Evolutionary conservation across 2,888 invertebrate species (phyloP), one percentile per base, ranked within the genome.

Genomic region (Polydrusus tereticollis): DNA sequence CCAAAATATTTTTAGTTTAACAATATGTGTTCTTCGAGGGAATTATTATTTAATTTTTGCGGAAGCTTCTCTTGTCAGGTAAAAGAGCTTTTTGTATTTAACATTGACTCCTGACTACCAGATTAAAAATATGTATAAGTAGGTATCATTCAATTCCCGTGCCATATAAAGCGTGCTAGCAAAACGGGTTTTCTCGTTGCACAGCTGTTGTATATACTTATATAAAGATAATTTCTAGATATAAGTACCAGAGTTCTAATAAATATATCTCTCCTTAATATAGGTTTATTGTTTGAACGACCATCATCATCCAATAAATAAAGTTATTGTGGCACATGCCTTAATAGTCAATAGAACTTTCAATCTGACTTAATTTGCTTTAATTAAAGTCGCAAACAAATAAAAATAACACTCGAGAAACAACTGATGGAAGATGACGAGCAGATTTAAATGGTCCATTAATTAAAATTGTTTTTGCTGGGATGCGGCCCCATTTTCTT

Each of bases 301-400:
- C 36, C n/a, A 36, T 36, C 4, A 36, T 36, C n/a, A 58, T 43
- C 12, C 43, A 38, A 57, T 33, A 65, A 36, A 57, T 29, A 64
- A 63, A n/a, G n/a, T 70, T 36, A 70, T 50, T 33, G 29, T 38
- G 65, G 70, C 70, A 70, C 70, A 70, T 65, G 70, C 70, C 65
- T 65, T 47, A 63, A 64, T 69, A 55, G 63, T 65, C 38, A 63
- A 64, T 69, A 55, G 63, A 64, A 58, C 33, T 36, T 69, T 63
- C 64, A 70, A 70, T 70, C 70, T 65, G 65, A 52, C 59, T 70
- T 65, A 64, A 59, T 65, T 50, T 29, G 45, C 41, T 47, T 38
- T 62, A 69, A 69, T 69, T 18, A 50, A 26, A 14, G 23, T 16
- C 69, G 69, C 62, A 55, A 69, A 69, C 52, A 33, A 69, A 69